Evolutionary conservation across 2,113 vertebrate species (phyloP).

Genomic region (Plestiodon gilberti): DNA sequence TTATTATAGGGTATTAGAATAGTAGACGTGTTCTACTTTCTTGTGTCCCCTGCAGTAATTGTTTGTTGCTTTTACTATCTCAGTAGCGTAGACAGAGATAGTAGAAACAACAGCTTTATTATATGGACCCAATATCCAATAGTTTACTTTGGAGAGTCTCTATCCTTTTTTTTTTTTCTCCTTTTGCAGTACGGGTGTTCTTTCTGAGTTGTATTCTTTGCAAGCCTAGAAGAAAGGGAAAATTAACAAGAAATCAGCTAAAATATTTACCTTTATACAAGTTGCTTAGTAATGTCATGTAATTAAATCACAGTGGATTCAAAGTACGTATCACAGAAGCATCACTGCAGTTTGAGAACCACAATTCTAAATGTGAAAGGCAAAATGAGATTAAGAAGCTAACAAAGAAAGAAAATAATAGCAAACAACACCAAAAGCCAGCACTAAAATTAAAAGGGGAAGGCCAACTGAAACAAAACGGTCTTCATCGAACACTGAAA

Average conservation of each 20-base stretch:
- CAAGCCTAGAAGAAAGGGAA: not conserved
- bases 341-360: not conserved
- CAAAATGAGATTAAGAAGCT: not conserved
- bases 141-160: not conserved
- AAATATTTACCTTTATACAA: not conserved
- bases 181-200: not conserved
- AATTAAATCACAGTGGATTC: not conserved
- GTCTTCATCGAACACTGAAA: too few relatives aligned
- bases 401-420: not conserved
- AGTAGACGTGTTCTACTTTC: slow-evolving; percentile 50
- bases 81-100: not conserved
- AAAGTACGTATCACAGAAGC: not conserved
- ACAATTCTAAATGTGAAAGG: not conserved
- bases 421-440: too few relatives aligned
- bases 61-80: slow-evolving; percentile 40
- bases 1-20: slow-evolving; percentile 71
- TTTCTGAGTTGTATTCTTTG: not conserved
- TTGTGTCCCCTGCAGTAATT: slow-evolving; percentile 50
- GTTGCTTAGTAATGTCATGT: slow-evolving; percentile 5
- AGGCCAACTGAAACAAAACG: too few relatives aligned
- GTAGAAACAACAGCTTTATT: not conserved
- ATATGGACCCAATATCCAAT: not conserved
- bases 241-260: slow-evolving; percentile 17
- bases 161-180: not conserved
- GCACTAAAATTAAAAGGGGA: too few relatives aligned